Percentiles rank a stretch among this genome's conserved stretches.
These are phyloP conservation scores for Capitella teleta DNA, from an alignment of 1,140 invertebrate species.

Conservation along the genomic window DNA sequence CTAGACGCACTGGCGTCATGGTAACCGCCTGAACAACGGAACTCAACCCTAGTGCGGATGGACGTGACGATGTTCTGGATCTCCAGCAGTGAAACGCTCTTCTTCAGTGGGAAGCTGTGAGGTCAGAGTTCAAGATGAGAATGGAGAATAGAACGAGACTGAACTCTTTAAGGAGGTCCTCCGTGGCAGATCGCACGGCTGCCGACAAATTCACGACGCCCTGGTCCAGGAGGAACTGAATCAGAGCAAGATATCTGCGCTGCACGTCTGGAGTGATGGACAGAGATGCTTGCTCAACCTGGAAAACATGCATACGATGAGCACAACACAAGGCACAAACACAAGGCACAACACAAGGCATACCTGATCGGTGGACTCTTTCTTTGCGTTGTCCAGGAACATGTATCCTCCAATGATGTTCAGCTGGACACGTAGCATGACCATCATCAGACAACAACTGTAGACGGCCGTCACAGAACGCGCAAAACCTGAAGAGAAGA, in stretches of 20 bases:
- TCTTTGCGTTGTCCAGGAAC: slow-evolving; percentile 62
- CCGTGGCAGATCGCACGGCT: slow-evolving; percentile 57
- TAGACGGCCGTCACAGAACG: slow-evolving; percentile 60
- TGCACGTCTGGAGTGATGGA: slow-evolving; percentile 58
- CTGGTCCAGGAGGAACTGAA: slow-evolving; percentile 56
- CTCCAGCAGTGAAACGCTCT: too few relatives aligned
- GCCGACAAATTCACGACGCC: slow-evolving; percentile 50
- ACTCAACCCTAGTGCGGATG: too few relatives aligned
- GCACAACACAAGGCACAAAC: too few relatives aligned
- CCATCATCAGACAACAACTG: slow-evolving; percentile 64
- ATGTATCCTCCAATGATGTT: slow-evolving; percentile 78
- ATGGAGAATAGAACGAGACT: slow-evolving; percentile 14
- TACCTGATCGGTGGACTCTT: too few relatives aligned
- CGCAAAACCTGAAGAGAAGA: slow-evolving; percentile 38
- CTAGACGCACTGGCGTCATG: too few relatives aligned
- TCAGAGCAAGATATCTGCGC: slow-evolving; percentile 58
- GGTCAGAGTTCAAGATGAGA: slow-evolving; percentile 1
- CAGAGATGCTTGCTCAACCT: too few relatives aligned
- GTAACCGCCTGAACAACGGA: too few relatives aligned
- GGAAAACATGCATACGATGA: too few relatives aligned
- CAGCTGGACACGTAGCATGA: slow-evolving; percentile 69
- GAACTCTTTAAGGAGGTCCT: slow-evolving; percentile 52
- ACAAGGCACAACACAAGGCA: too few relatives aligned
- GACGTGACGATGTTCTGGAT: too few relatives aligned
- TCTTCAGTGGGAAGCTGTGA: too few relatives aligned